Evolutionary conservation across 2,797 vertebrate genomes (phyloP), one percentile per base, ranked within the genome.

Genomic region (Picus viridis): DNA sequence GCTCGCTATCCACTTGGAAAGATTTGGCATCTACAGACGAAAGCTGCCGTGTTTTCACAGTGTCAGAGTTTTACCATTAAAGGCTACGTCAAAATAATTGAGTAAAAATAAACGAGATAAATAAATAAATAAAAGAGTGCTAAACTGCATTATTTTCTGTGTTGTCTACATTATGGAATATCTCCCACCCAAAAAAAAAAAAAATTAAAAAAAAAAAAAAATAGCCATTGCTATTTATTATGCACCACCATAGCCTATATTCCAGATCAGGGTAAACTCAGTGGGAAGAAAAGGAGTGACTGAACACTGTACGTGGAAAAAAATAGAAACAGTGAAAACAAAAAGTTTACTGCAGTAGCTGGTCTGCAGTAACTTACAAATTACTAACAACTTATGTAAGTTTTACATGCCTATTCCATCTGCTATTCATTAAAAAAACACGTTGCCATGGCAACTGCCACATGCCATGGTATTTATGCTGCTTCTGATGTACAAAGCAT

Each of bases 301-400:
- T 94, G 90, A 95, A 89, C 86, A 67, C 83, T 92, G 36, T 96
- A 87, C 5, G 16, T 74, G 95, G 74, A 23, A 51, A 95, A 91
- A 97, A 95, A 97, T 97, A 97, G 96, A 95, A 97, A 93, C 94
- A 94, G 89, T 85, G 90, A 95, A 97, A 97, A 97, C 97, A 97
- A 97, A 96, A 98, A 98, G 96, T 98, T 98, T 97, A 95, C 95
- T 96, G 97, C 97, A 94, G 96, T 96, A 97, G 97, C 97, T 97
- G 97, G 96, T 98, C 97, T 96, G 93, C 97, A 98, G 96, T 97
- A 98, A 98, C 96, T 98, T 96, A 97, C 97, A 97, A 97, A 98
- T 98, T 98, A 97, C 97, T 98, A 98, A 98, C 97, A 98, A 98
- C 97, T 98, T 98, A 97, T 98, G 97, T 97, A 98, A 98, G 98